Evolutionary conservation across 2,113 vertebrate species (phyloP), one percentile per base, ranked within the genome.

Genomic region (Aphelocoma coerulescens): DNA sequence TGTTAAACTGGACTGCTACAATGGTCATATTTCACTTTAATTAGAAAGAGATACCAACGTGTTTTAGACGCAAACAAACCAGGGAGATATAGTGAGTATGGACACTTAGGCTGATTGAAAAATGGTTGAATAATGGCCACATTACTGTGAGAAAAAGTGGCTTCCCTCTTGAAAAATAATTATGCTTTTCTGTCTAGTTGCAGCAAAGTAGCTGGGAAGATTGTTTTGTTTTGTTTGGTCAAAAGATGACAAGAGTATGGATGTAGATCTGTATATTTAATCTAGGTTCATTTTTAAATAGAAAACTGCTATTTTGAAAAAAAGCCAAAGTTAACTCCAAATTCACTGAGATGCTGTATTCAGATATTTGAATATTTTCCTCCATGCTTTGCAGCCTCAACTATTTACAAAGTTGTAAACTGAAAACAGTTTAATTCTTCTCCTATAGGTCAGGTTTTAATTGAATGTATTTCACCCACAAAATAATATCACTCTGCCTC

Each of bases 61-160:
- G 16, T 28, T 93, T 93, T 86, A 93, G 72, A 93, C 20, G 26
- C 37, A 92, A 93, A 93, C 72, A 94, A 92, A 89, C 75, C 65
- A 86, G 43, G 37, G 79, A 92, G 48, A 65, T 93, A 77, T 81
- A 94, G 94, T 91, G 76, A 94, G 20, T 63, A 78, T 14, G 76
- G 65, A 65, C 92, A 95, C 95, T 96, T 90, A 92, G 43, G 82
- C 57, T 94, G 93, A 91, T 93, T 96, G 92, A 94, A 95, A 94
- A 94, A 91, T 87, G 51, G 90, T 88, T 90, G 3, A 69, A 91
- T 89, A 93, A 61, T 92, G 57, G 88, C 75, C 65, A 89, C 72
- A 86, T 52, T 84, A 49, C 28, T 72, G 52, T 72, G 57, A 68
- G 59, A 48, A 96, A 91, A 95, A 97, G 76, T 92, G 88, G 37